phyloP scores from a whole-genome alignment of 2,797 vertebrate genomes.

The Falco columbarius region DNA sequence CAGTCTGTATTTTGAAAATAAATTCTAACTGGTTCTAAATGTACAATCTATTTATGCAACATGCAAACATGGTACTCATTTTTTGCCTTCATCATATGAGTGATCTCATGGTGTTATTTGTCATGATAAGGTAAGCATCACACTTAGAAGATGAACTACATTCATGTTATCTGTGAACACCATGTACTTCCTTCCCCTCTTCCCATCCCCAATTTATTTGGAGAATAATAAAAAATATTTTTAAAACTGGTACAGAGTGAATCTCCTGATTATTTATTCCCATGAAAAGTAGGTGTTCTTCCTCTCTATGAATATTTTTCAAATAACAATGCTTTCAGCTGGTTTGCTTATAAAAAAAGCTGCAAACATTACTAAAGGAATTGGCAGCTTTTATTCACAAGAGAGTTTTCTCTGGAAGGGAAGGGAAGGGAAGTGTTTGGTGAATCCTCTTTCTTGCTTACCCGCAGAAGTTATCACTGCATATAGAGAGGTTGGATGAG shows the following conservation, averaged over 20 bases:
- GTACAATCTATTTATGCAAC: not conserved
- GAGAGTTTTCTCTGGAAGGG: conserved; percentile 5
- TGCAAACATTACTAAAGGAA: not conserved
- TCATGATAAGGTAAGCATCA: not conserved
- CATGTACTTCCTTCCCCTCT: not conserved
- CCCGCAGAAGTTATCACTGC: conserved; percentile 27
- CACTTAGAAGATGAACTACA: not conserved
- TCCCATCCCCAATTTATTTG: not conserved
- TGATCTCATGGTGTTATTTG: not conserved
- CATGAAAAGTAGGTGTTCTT: conserved; percentile 7
- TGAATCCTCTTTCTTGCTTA: conserved; percentile 46
- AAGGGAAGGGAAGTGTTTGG: not conserved
- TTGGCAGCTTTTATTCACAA: conserved; percentile 29
- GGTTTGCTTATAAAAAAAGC: not conserved
- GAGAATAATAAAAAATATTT: conserved; percentile 7
- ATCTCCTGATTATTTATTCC: conserved; percentile 24
- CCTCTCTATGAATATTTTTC: conserved; percentile 13
- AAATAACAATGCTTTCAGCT: not conserved
- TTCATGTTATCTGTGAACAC: not conserved
- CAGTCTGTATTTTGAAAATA: not conserved
- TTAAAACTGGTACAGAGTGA: not conserved
- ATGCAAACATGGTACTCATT: not conserved
- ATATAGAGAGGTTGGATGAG: conserved; percentile 33
- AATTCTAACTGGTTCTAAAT: not conserved
- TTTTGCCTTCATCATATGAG: not conserved